phyloP scores from a whole-genome alignment of 2,888 invertebrate genomes.

The Andricus quercusramuli region DNA sequence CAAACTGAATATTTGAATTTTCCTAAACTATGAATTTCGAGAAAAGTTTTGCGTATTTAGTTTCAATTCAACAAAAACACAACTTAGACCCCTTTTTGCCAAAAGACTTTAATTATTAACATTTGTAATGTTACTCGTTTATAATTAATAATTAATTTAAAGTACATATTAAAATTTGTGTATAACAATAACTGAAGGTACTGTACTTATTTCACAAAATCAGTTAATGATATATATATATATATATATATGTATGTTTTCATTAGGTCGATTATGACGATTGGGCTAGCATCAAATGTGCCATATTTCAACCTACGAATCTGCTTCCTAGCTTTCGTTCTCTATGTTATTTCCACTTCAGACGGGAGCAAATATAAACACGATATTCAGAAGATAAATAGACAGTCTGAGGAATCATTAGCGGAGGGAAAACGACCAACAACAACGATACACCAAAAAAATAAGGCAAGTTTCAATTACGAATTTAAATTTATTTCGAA shows the following conservation, averaged over 20 bases:
- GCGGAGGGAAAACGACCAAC: conserved; percentile 5
- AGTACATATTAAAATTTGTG: too few relatives aligned
- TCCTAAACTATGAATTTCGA: too few relatives aligned
- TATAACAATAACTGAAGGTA: too few relatives aligned
- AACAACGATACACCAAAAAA: conserved; percentile 1
- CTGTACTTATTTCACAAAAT: background rate
- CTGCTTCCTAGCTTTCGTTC: conserved; percentile 18
- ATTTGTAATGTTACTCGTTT: too few relatives aligned
- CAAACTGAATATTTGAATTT: too few relatives aligned
- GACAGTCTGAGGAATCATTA: conserved; percentile 29
- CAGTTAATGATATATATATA: background rate
- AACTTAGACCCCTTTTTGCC: too few relatives aligned
- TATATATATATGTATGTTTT: background rate
- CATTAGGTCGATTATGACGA: conserved; percentile 31
- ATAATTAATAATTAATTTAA: too few relatives aligned
- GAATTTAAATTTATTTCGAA: background rate
- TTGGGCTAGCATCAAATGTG: background rate
- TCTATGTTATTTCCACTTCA: conserved; percentile 22
- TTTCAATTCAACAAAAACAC: too few relatives aligned
- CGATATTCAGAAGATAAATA: conserved; percentile 29
- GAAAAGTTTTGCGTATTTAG: too few relatives aligned
- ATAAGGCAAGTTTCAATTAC: background rate
- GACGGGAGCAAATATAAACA: conserved; percentile 13
- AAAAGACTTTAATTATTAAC: too few relatives aligned
- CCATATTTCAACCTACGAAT: conserved; percentile 8